Evolutionary conservation across 2,888 invertebrate genomes (phyloP).

Genomic region (Bimastos eiseni): DNA sequence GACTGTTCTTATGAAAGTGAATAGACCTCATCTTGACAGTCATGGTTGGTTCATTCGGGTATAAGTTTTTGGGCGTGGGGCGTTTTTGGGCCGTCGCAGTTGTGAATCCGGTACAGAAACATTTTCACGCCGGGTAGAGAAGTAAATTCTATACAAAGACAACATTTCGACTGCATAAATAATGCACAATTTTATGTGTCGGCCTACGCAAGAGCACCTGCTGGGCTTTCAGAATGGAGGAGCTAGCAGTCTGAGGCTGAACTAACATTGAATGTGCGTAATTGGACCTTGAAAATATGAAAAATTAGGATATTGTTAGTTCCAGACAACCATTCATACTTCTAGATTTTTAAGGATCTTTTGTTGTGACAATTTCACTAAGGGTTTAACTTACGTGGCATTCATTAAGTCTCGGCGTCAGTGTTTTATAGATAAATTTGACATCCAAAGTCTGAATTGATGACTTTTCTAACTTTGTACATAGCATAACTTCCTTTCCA

Average conservation of each 20-base stretch:
- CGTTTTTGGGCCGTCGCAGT: too few species aligned
- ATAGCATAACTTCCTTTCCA: background rate
- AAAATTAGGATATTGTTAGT: background rate
- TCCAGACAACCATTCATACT: too few species aligned
- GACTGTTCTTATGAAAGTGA: background rate
- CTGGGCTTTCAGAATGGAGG: background rate
- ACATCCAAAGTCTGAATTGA: background rate
- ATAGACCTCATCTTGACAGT: too few species aligned
- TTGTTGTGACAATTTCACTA: background rate
- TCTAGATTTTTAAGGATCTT: background rate
- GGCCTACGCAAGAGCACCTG: background rate
- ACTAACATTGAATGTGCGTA: background rate
- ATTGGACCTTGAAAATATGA: too few species aligned
- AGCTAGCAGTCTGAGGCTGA: background rate
- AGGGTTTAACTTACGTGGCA: background rate
- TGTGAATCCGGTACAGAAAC: too few species aligned
- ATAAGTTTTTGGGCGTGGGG: too few species aligned
- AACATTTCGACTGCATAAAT: background rate
- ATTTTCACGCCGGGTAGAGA: too few species aligned
- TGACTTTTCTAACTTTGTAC: background rate
- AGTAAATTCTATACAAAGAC: background rate
- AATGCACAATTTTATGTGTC: background rate
- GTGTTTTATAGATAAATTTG: background rate
- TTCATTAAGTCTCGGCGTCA: background rate
- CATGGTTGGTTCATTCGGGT: too few species aligned